Evolutionary conservation across 2,113 vertebrate species (phyloP), one percentile per base, ranked within the genome.

Genomic region (Oreochromis aureus): DNA sequence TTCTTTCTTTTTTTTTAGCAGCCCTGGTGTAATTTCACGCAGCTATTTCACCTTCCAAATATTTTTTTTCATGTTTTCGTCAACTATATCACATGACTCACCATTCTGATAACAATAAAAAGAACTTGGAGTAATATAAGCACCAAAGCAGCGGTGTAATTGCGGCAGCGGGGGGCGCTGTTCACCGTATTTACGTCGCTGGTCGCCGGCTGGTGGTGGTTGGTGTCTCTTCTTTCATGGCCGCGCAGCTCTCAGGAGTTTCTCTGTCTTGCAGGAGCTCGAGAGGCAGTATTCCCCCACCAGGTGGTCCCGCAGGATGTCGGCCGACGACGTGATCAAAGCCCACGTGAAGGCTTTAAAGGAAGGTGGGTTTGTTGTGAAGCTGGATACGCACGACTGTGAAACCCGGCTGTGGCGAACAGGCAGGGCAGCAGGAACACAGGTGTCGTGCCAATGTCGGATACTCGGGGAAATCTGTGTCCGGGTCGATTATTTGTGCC

Each of bases 271-370:
- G 2, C 80, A 98, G 98, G 97, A 96, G 87, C 94, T 99, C 36
- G 96, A 98, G 88, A 86, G 79, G 8, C 98, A 98, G 89, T 98
- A 97, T 81, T 97, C 96, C 0, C 98, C 98, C 39, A 98, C 97
- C 87, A 94, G 80, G 79, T 99, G 98, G 98, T 97, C 97, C 0
- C 91, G 87, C 82, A 97, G 97, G 66, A 96, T 97, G 96, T 95
- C 94, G 16, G 92, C 95, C 0, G 97, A 98, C 89, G 95, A 95
- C 58, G 95, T 97, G 87, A 86, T 98, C 84, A 89, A 92, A 86
- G 96, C 97, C 2, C 98, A 97, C 48, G 22, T 93, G 0, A 95
- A 91, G 63, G 95, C 91, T 4, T 32, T 96, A 2, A 95, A 78
- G 18, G 94, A 97, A 95, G 98, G 98, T 99, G 24, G 19, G 96